These are phyloP conservation scores for Osedax frankpressi DNA, from an alignment of 2,888 invertebrate species.

Conservation along the genomic window DNA sequence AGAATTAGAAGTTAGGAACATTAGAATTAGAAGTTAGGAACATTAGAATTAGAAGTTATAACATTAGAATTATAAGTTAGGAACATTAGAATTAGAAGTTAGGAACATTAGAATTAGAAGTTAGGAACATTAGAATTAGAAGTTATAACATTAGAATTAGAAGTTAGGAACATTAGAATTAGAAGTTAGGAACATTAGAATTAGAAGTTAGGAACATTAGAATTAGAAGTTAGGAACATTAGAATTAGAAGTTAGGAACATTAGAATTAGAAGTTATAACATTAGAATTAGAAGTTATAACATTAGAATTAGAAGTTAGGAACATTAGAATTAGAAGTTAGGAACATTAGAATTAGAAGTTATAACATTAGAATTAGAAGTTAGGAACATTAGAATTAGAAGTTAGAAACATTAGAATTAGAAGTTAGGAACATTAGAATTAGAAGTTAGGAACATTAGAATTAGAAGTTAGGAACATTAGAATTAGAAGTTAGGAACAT, in stretches of 20 bases:
- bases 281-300: not conserved
- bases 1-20: not conserved
- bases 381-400: not conserved
- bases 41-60: not conserved
- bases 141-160: not conserved
- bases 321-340: not conserved
- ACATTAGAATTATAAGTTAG: not conserved
- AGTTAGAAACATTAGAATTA: too few species aligned
- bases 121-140: not conserved
- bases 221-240: not conserved
- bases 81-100: not conserved
- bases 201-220: not conserved
- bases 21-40: not conserved
- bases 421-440: not conserved
- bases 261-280: not conserved
- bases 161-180: not conserved
- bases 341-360: not conserved
- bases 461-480: not conserved
- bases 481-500: not conserved
- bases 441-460: not conserved
- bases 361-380: not conserved
- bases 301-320: not conserved
- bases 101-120: too few species aligned
- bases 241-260: not conserved
- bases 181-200: not conserved